Evolutionary conservation across 2,888 invertebrate genomes (phyloP).

Genomic region (Mermis nigrescens): DNA sequence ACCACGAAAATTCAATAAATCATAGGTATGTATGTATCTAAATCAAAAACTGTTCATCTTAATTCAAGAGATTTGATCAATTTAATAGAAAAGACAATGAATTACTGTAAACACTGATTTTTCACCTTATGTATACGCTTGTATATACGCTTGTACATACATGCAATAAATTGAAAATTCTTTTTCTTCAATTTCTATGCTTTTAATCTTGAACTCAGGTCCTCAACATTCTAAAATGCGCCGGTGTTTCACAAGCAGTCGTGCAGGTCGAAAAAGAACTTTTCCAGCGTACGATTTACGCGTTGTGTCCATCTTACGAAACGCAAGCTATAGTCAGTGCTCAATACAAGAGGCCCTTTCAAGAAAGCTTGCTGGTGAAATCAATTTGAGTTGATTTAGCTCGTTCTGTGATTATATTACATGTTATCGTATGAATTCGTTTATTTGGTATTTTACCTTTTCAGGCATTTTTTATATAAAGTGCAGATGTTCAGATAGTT

Average conservation of each 20-base stretch:
- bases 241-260: slow-evolving; percentile 34
- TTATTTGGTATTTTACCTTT: too few relatives aligned
- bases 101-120: too few relatives aligned
- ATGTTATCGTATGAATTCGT: too few relatives aligned
- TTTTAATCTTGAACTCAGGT: slow-evolving; percentile 10
- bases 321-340: background rate
- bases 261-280: slow-evolving; percentile 39
- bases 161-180: background rate
- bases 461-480: too few relatives aligned
- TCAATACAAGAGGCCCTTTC: background rate
- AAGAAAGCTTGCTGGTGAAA: slow-evolving; percentile 1
- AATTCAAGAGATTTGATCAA: too few relatives aligned
- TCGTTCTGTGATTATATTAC: too few relatives aligned
- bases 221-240: slow-evolving; percentile 19
- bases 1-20: too few relatives aligned
- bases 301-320: slow-evolving; percentile 28
- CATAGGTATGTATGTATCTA: too few relatives aligned
- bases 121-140: background rate
- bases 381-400: background rate
- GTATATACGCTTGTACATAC: background rate
- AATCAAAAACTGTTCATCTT: too few relatives aligned
- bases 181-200: background rate
- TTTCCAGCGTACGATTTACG: slow-evolving; percentile 36
- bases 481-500: too few relatives aligned
- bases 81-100: too few relatives aligned